Evolutionary conservation across 2,888 invertebrate genomes (phyloP).

Genomic region (Poecilobothrus nobilitatus): DNA sequence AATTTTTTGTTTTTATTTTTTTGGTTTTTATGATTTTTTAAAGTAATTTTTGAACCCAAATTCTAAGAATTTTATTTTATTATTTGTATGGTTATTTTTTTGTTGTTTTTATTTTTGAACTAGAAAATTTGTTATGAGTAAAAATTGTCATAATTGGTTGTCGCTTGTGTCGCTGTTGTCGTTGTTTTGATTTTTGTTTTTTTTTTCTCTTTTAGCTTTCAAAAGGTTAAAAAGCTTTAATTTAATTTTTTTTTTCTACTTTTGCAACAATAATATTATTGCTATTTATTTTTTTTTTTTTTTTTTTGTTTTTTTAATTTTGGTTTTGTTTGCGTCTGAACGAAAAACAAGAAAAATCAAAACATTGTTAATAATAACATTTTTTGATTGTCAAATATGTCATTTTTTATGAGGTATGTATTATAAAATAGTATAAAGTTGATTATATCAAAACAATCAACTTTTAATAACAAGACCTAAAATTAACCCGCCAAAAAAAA

Average conservation of each 20-base stretch:
- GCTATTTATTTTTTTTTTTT: too few species aligned
- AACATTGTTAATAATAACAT: too few species aligned
- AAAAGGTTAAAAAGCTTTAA: slow-evolving; percentile 1
- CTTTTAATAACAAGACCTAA: too few species aligned
- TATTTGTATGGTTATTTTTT: not conserved
- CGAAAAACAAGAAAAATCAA: too few species aligned
- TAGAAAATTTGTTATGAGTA: not conserved
- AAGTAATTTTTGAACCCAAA: slow-evolving; percentile 1
- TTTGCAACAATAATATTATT: too few species aligned
- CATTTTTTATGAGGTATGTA: too few species aligned
- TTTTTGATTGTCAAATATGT: too few species aligned
- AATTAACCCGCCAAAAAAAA: too few species aligned
- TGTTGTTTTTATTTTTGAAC: not conserved
- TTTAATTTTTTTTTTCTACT: not conserved
- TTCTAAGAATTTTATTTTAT: not conserved
- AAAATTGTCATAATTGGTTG: not conserved
- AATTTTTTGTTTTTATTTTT: not conserved
- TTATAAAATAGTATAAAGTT: too few species aligned
- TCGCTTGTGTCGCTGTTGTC: not conserved
- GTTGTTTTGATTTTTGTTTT: not conserved
- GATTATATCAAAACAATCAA: too few species aligned
- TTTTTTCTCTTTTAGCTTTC: not conserved
- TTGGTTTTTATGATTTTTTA: not conserved
- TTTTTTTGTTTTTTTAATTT: too few species aligned
- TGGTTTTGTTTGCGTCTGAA: too few species aligned